Evolutionary conservation across 2,888 invertebrate species (phyloP).

Genomic region (Creontiades dilutus): DNA sequence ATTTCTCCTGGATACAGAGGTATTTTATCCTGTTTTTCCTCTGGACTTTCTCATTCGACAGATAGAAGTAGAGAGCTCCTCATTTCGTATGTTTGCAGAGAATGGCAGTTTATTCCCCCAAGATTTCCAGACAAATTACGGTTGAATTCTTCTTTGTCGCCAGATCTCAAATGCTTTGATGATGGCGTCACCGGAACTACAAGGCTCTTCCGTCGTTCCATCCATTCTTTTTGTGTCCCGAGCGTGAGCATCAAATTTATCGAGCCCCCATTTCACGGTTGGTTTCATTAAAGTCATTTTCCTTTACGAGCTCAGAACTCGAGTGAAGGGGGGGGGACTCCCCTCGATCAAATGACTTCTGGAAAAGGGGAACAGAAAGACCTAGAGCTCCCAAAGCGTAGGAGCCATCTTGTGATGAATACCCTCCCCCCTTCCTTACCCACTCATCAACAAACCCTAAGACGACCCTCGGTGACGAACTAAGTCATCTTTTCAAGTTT

Average conservation of each 20-base stretch:
- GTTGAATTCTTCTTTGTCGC: neutral
- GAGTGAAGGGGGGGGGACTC: neutral
- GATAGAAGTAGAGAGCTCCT: too few relatives aligned
- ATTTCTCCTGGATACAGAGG: too few relatives aligned
- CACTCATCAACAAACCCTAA: neutral
- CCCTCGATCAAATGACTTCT: constrained; percentile 36
- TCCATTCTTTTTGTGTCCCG: constrained; percentile 3
- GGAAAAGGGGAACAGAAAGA: neutral
- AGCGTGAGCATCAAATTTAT: constrained; percentile 1
- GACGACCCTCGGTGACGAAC: neutral
- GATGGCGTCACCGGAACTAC: neutral
- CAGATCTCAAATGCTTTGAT: neutral
- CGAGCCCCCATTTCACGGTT: constrained; percentile 47
- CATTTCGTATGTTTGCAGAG: neutral
- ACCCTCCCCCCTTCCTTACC: neutral
- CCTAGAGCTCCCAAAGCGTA: neutral
- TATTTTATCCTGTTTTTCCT: too few relatives aligned
- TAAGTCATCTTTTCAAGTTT: neutral
- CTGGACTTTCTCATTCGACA: too few relatives aligned
- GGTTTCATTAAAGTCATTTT: constrained; percentile 52
- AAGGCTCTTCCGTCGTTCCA: constrained; percentile 1
- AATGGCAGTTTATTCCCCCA: neutral
- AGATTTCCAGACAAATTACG: neutral
- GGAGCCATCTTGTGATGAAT: constrained; percentile 44
- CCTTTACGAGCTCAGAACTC: constrained; percentile 11